A percentile compares a stretch with the other conserved stretches of the same genome.
Evolutionary conservation across 2,888 invertebrate species (phyloP).

Genomic region (Aphidius colemani): DNA sequence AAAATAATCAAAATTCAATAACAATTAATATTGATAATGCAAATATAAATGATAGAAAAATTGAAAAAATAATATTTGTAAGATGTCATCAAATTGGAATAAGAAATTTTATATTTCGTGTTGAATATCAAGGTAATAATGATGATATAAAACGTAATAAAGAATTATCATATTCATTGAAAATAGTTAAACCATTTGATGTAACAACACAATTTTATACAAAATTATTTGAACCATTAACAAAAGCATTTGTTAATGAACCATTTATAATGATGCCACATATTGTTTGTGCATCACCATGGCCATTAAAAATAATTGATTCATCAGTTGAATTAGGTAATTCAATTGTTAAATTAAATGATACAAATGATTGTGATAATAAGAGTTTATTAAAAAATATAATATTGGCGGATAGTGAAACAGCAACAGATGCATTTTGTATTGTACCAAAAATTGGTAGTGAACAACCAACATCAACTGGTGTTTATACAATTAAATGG

Average conservation of each 20-base stretch:
- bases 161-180: conserved; percentile 66
- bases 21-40: conserved; percentile 40
- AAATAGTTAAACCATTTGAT: conserved; percentile 74
- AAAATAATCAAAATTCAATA: conserved; percentile 34
- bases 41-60: conserved; percentile 66
- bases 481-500: conserved; percentile 65
- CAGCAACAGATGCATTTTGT: conserved; percentile 63
- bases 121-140: conserved; percentile 49
- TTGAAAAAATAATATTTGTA: conserved; percentile 67
- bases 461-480: conserved; percentile 62
- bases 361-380: conserved; percentile 34
- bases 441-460: conserved; percentile 57
- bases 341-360: conserved; percentile 45
- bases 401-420: conserved; percentile 61
- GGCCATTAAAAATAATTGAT: conserved; percentile 70
- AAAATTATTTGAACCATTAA: conserved; percentile 68
- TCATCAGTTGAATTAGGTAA: conserved; percentile 67
- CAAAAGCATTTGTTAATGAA: conserved; percentile 71
- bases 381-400: conserved; percentile 53
- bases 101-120: conserved; percentile 65
- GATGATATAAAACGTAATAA: conserved; percentile 61
- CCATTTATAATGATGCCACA: conserved; percentile 73
- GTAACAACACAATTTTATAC: conserved; percentile 70
- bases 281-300: conserved; percentile 72
- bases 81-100: conserved; percentile 69